Conservation (phyloP, 2,888 invertebrate species). For the Agonum fuliginosum region DNA sequence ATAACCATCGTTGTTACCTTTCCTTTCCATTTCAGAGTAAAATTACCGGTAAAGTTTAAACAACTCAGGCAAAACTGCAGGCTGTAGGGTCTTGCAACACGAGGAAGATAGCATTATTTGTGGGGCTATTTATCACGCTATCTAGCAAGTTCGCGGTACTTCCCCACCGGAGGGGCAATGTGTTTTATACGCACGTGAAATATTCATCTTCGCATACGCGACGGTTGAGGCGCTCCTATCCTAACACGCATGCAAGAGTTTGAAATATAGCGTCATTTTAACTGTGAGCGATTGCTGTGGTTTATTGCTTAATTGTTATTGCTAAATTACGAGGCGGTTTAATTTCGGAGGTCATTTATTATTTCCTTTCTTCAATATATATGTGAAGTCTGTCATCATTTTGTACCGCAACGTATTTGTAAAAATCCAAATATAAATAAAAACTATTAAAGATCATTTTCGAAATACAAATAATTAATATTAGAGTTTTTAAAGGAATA, state of each 20-base stretch:
- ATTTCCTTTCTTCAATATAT: background rate
- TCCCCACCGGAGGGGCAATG: conserved; percentile 13
- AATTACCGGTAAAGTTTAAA: conserved; percentile 21
- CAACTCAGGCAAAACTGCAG: conserved; percentile 21
- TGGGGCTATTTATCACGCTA: conserved; percentile 56
- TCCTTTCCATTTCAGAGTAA: no score
- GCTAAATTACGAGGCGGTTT: background rate
- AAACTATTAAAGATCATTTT: no score
- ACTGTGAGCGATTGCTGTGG: background rate
- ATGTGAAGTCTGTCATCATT: no score
- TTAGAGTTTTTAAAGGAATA: no score
- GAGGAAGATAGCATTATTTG: conserved; percentile 56
- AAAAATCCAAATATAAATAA: no score
- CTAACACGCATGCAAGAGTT: background rate
- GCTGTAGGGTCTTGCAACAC: background rate
- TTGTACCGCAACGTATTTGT: no score
- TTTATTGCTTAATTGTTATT: conserved; percentile 17
- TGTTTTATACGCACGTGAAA: conserved; percentile 58
- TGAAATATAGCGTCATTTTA: background rate
- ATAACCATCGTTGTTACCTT: no score
- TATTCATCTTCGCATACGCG: conserved; percentile 48
- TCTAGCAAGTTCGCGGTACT: conserved; percentile 50
- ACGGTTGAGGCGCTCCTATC: background rate
- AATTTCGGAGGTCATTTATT: background rate
- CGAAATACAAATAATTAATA: no score